Base-by-base conservation (phyloP, 2,797 vertebrate species). In the Chlorospingus semifuscus region DNA sequence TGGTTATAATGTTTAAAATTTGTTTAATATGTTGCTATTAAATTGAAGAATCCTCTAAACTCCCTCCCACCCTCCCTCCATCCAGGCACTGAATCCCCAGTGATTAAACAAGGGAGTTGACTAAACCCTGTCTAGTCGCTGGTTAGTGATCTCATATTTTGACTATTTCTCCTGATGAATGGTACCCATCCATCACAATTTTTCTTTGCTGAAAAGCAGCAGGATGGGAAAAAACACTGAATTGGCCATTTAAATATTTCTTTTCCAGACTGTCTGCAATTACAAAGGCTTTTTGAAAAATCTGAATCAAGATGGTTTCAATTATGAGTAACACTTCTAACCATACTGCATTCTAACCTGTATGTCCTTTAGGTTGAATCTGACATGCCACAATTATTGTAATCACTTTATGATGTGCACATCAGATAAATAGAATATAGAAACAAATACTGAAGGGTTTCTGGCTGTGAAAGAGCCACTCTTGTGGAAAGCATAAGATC, bases 71-170 rank as follows among this genome's bases (percentile, higher is more conserved):
- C 34, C 22, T 66, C 15, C 41, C 21, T 88, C n/a, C 46, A 15
- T 78, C 69, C 76, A 83, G 72, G 81, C 76, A 41, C 50, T 69
- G 57, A 94, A 69, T 94, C 80, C 75, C 50, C 34, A 55, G 19
- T 93, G 93, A 78, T 89, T 93, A 91, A 96, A 89, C 39, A 68
- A 82, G 61, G 60, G 87, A 86, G 77, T 93, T 91, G 94, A 59
- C 87, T 90, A 87, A 92, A 87, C 46, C 61, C 61, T 94, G 93
- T 88, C 87, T 94, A 68, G 78, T 90, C 92, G 61, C 80, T 95
- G 84, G 80, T 91, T 94, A 95, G 84, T 93, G 94, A 96, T 83
- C 89, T 91, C 89, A 80, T 95, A 49, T 91, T 97, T 90, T 92
- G 90, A 86, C 94, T 95, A 27, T 96, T 96, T 94, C 66, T 92